Evolutionary conservation across 2,888 invertebrate species (phyloP).

Genomic region (Drosophila anomalata): DNA sequence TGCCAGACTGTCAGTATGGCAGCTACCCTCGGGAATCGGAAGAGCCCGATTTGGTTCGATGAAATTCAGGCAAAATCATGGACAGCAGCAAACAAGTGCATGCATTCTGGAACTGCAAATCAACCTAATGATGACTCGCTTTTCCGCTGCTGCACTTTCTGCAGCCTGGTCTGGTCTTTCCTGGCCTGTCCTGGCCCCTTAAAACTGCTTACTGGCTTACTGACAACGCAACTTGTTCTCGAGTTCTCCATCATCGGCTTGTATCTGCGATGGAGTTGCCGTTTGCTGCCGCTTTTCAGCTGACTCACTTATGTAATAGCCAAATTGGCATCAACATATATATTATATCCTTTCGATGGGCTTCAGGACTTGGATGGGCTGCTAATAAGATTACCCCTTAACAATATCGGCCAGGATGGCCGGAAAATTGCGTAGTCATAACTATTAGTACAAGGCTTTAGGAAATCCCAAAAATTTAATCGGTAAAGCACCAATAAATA

Average conservation of each 20-base stretch:
- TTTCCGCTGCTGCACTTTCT: conserved; percentile 13
- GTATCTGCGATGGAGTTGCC: conserved; percentile 13
- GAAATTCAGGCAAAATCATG: conserved; percentile 50
- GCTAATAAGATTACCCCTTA: conserved; percentile 38
- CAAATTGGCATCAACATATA: conserved; percentile 76
- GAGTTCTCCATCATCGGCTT: conserved; percentile 18
- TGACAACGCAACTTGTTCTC: conserved; percentile 36
- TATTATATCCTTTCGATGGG: conserved; percentile 55
- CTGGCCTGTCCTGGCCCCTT: conserved; percentile 3
- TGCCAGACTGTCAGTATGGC: background rate
- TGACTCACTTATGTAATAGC: conserved; percentile 76
- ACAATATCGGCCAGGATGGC: conserved; percentile 11
- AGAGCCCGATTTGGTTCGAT: conserved; percentile 21
- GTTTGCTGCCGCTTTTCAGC: conserved; percentile 53
- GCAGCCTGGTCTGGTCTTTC: too few relatives aligned
- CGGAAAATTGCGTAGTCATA: conserved; percentile 60
- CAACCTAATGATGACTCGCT: conserved; percentile 70
- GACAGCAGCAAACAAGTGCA: conserved; percentile 76
- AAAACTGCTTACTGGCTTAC: conserved; percentile 30
- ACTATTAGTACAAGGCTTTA: conserved; percentile 30
- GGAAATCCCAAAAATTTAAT: background rate
- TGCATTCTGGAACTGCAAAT: conserved; percentile 66
- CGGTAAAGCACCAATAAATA: background rate
- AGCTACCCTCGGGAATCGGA: conserved; percentile 18
- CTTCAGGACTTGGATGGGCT: conserved; percentile 16